Evolutionary conservation across 2,113 vertebrate species (phyloP), one percentile per base, ranked within the genome.

Genomic region (Chauna torquata): DNA sequence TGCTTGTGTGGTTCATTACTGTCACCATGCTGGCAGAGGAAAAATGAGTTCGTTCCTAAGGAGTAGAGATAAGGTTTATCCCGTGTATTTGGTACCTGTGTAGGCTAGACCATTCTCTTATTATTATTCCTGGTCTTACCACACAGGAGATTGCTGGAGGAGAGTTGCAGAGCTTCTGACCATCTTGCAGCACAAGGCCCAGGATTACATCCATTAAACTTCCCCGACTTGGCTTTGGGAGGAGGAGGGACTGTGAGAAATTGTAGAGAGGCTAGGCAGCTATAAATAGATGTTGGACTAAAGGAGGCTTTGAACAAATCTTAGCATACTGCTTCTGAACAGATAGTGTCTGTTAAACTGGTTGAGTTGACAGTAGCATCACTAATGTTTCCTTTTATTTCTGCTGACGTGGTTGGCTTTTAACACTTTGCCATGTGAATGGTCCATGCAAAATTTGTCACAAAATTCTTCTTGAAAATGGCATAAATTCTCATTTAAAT

Each of bases 261-360:
- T 89, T 93, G 82, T 94, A 70, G 82, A 64, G 94, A 89, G 90
- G 45, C 84, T 83, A 64, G 64, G 69, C 61, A 70, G 74, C 94
- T 97, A 97, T 97, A 97, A 97, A 97, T 97, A 97, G 96, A 93
- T 82, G 83, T 88, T 1, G 12, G 94, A 93, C 94, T 97, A 93
- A 96, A 90, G 90, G 28, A 95, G 82, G 90, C 86, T 97, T 95
- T 96, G 92, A 96, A 90, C 88, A 82, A 95, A 97, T 86, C 89
- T 93, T 97, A 94, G 72, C 77, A 15, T 93, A 62, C 92, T 97
- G 72, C 90, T 86, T 91, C 88, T 95, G 93, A 93, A 93, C 75
- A 90, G 58, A 86, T 82, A 91, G 76, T 58, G 70, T 93, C 92
- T 95, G 70, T 93, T 93, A 80, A 88, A 87, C 91, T 87, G 69